Conservation (phyloP, 1,140 invertebrate genomes). For the Aphidius gifuensis region DNA sequence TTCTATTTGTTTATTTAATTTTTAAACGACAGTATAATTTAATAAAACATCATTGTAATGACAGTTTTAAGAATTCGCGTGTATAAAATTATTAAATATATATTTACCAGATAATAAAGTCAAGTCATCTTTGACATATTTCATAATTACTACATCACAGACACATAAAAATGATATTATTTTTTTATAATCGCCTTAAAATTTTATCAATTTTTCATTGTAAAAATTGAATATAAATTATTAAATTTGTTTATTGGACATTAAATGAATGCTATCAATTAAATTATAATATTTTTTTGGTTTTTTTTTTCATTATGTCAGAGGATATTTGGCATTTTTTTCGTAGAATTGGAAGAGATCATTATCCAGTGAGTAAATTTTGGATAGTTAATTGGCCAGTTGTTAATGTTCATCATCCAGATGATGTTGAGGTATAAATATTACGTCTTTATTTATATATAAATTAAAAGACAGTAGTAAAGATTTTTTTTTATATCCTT, state of each 20-base stretch:
- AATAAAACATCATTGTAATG: not conserved
- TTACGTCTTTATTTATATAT: not conserved
- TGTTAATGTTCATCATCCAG: slow-evolving; percentile 42
- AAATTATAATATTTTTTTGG: not conserved
- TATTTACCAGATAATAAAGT: no score
- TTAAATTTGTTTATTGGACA: no score
- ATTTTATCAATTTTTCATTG: no score
- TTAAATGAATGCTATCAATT: no score
- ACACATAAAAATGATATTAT: no score
- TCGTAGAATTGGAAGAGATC: slow-evolving; percentile 25
- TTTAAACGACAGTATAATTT: no score
- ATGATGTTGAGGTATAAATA: slow-evolving; percentile 47
- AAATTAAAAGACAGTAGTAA: not conserved
- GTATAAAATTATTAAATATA: no score
- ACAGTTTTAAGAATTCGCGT: not conserved
- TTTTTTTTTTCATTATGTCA: slow-evolving; percentile 17
- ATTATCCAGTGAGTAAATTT: slow-evolving; percentile 34
- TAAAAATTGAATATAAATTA: no score
- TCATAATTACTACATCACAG: no score
- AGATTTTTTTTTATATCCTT: slow-evolving; percentile 23
- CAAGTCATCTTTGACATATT: no score
- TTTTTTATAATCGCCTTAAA: no score
- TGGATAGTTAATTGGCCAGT: slow-evolving; percentile 31
- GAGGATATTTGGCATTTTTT: slow-evolving; percentile 29
- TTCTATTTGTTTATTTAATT: no score